A percentile compares a stretch with the other conserved stretches of the same genome.
These are phyloP conservation scores for Holothuria scabra DNA, from an alignment of 53 echinoderm and acorn worm genomes.

Conservation along the genomic window DNA sequence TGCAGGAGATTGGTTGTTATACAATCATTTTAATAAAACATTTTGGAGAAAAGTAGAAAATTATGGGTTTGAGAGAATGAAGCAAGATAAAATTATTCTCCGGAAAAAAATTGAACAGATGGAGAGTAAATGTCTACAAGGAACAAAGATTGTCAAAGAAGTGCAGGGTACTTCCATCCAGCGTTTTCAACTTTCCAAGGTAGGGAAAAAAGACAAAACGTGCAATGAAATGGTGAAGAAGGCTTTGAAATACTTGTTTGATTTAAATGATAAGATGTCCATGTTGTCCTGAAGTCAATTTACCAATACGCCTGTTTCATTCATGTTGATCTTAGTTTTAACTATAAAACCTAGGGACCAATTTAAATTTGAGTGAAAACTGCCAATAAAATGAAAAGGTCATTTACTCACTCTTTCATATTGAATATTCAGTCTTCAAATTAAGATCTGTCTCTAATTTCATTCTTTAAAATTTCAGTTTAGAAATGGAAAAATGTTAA, in stretches of 20 bases:
- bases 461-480: too few species aligned
- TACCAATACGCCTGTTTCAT: too few species aligned
- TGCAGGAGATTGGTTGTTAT: slow-evolving; percentile 29
- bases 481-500: too few species aligned
- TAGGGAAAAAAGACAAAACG: background rate
- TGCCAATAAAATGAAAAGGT: too few species aligned
- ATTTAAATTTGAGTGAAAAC: too few species aligned
- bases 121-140: background rate
- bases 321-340: too few species aligned
- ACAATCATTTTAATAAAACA: slow-evolving; percentile 37
- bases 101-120: background rate
- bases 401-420: too few species aligned
- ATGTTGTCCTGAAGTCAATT: background rate
- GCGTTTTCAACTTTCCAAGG: background rate
- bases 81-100: background rate
- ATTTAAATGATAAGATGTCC: slow-evolving; percentile 20
- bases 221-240: background rate
- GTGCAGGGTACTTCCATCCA: background rate
- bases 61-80: slow-evolving; percentile 25
- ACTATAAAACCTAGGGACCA: too few species aligned
- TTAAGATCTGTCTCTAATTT: too few species aligned
- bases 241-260: background rate
- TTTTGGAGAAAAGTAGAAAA: slow-evolving; percentile 25
- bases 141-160: background rate
- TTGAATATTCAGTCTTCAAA: too few species aligned